A percentile compares a stretch with the other conserved stretches of the same genome.
phyloP scores from a whole-genome alignment of 1,140 invertebrate genomes.

The Hyposmocoma kahamanoa region DNA sequence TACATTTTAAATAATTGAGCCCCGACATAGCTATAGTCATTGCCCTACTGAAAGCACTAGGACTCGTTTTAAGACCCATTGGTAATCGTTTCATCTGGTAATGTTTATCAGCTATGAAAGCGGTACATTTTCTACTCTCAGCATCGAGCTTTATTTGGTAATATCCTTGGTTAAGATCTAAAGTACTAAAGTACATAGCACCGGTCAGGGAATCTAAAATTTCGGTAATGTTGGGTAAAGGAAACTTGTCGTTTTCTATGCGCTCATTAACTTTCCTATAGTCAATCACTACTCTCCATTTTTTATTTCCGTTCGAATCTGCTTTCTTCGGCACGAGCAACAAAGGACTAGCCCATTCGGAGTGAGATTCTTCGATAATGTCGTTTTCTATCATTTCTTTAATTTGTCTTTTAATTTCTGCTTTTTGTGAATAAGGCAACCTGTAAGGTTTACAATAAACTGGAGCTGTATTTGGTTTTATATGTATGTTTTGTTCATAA shows the following conservation, averaged over 20 bases:
- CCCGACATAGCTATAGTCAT: constrained; percentile 48
- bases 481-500: background rate
- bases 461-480: background rate
- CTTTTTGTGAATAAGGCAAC: background rate
- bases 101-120: constrained; percentile 48
- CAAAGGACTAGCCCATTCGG: background rate
- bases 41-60: constrained; percentile 27
- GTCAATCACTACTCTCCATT: background rate
- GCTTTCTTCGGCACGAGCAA: background rate
- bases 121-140: constrained; percentile 39
- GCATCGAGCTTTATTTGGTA: constrained; percentile 68
- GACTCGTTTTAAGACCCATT: constrained; percentile 50
- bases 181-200: constrained; percentile 60
- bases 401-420: background rate
- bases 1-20: constrained; percentile 28
- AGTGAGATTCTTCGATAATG: background rate
- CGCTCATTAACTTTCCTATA: background rate
- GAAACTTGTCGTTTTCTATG: background rate
- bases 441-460: background rate
- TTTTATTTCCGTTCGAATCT: background rate
- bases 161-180: constrained; percentile 70
- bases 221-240: too few relatives aligned
- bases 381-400: background rate
- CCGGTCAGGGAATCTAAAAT: constrained; percentile 28
- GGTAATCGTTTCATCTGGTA: constrained; percentile 47